phyloP scores from a whole-genome alignment of 2,888 invertebrate genomes.

The Phortica okadai region DNA sequence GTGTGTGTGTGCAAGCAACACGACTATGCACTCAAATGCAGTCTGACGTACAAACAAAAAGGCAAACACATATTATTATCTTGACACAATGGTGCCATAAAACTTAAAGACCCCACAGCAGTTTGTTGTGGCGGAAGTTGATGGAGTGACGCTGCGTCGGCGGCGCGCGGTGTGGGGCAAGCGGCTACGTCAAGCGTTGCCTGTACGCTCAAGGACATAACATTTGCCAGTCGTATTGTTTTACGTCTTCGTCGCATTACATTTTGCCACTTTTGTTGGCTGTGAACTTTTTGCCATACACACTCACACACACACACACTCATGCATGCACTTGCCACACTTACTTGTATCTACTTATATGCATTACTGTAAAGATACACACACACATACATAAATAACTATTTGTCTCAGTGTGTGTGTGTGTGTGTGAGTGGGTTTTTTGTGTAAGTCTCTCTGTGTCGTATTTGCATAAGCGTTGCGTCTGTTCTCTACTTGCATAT shows the following conservation, averaged over 20 bases:
- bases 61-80: slow-evolving; percentile 64
- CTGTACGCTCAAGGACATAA: slow-evolving; percentile 57
- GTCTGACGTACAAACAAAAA: slow-evolving; percentile 56
- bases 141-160: background rate
- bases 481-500: background rate
- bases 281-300: slow-evolving; percentile 45
- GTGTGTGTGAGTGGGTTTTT: slow-evolving; percentile 13
- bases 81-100: slow-evolving; percentile 72
- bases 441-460: slow-evolving; percentile 29
- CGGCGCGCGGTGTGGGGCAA: background rate
- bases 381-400: background rate
- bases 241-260: slow-evolving; percentile 53
- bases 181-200: background rate
- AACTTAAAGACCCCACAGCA: slow-evolving; percentile 69
- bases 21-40: slow-evolving; percentile 71
- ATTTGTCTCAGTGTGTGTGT: background rate
- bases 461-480: too few relatives aligned
- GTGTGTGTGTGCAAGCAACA: slow-evolving; percentile 51
- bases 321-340: background rate
- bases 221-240: slow-evolving; percentile 48
- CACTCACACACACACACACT: slow-evolving; percentile 19
- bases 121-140: slow-evolving; percentile 40
- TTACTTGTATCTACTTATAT: background rate
- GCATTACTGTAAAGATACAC: background rate
- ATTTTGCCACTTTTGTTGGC: slow-evolving; percentile 54